phyloP scores from a whole-genome alignment of 2,888 invertebrate species.

The Cancer borealis region DNA sequence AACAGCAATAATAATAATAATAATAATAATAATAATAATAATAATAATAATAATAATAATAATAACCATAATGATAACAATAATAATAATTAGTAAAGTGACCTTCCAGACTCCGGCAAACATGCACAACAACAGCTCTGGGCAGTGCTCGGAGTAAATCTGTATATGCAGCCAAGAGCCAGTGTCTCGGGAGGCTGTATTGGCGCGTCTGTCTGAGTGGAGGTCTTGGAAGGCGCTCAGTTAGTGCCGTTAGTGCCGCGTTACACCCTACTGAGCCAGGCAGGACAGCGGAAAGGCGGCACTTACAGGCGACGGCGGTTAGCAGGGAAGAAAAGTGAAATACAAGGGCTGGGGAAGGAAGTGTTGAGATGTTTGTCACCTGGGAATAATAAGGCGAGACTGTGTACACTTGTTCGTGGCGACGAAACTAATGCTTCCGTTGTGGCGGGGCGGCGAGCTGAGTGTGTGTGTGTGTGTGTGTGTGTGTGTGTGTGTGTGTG shows the following conservation, averaged over 20 bases:
- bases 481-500: background rate
- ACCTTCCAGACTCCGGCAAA: background rate
- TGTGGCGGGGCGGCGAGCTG: background rate
- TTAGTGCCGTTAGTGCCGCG: constrained; percentile 17
- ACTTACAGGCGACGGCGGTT: background rate
- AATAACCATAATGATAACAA: background rate
- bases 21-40: background rate
- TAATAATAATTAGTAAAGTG: background rate
- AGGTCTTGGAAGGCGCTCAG: background rate
- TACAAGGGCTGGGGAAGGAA: background rate
- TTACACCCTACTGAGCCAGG: background rate
- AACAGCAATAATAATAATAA: background rate
- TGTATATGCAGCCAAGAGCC: background rate
- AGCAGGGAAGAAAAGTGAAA: background rate
- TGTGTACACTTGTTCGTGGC: background rate
- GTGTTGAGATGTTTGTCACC: background rate
- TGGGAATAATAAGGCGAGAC: background rate
- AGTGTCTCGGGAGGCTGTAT: background rate
- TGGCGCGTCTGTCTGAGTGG: background rate
- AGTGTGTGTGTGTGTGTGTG: background rate
- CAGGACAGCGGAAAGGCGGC: background rate
- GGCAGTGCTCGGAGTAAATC: background rate
- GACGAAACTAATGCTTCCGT: background rate
- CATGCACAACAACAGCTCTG: background rate
- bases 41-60: background rate